Evolutionary conservation across 1,140 invertebrate genomes (phyloP).

Genomic region (Leptinotarsa lineolata): DNA sequence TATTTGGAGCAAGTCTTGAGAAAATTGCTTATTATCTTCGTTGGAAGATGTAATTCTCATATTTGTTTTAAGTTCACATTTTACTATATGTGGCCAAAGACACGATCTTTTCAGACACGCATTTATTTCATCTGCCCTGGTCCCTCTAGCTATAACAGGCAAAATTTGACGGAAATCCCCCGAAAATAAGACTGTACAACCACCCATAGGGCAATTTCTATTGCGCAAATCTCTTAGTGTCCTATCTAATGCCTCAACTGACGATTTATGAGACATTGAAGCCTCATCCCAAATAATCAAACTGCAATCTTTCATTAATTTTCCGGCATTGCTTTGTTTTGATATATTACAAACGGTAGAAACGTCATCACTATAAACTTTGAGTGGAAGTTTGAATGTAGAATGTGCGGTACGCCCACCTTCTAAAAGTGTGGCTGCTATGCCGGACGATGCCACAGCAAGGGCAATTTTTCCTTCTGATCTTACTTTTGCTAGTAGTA

Average conservation of each 20-base stretch:
- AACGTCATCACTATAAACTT: slow-evolving; percentile 45
- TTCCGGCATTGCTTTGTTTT: slow-evolving; percentile 44
- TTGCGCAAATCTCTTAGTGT: slow-evolving; percentile 48
- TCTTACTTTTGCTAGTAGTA: slow-evolving; percentile 53
- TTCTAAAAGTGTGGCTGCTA: slow-evolving; percentile 60
- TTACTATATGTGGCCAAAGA: no score
- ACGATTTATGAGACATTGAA: slow-evolving; percentile 56
- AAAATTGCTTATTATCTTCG: no score
- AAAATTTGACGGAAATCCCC: slow-evolving; percentile 61
- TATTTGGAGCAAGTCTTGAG: no score
- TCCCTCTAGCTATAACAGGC: no score
- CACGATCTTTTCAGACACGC: no score
- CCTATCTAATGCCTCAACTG: slow-evolving; percentile 55
- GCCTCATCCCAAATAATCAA: slow-evolving; percentile 54
- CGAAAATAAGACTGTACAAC: slow-evolving; percentile 52
- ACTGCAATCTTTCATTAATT: slow-evolving; percentile 47
- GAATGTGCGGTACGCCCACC: slow-evolving; percentile 49
- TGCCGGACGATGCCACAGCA: slow-evolving; percentile 58
- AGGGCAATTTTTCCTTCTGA: slow-evolving; percentile 52
- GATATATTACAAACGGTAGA: slow-evolving; percentile 40
- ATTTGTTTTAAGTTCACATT: no score
- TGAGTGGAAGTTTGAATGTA: slow-evolving; percentile 49
- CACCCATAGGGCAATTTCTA: slow-evolving; percentile 27
- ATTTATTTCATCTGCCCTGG: no score
- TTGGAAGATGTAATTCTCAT: no score